phyloP scores from a whole-genome alignment of 2,888 invertebrate species.

The Drosophila antonietae region DNA sequence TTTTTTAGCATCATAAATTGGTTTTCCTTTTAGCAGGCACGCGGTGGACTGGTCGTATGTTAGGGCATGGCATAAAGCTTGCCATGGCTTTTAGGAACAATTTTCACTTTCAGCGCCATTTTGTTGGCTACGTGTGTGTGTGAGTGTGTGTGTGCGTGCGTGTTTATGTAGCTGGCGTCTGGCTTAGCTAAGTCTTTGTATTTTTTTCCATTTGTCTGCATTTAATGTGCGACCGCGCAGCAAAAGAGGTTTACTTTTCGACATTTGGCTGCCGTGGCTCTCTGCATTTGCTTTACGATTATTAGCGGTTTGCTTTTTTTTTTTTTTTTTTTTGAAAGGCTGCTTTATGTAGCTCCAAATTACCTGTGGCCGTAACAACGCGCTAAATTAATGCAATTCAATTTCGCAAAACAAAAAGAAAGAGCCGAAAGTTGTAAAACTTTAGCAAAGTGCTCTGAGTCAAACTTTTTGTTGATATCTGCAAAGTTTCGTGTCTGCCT shows the following conservation, averaged over 20 bases:
- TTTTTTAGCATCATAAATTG: slow-evolving; percentile 44
- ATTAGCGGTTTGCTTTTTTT: slow-evolving; percentile 30
- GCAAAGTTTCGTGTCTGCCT: slow-evolving; percentile 1
- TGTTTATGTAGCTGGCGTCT: slow-evolving; percentile 15
- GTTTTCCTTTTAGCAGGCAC: slow-evolving; percentile 34
- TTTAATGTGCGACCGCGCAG: slow-evolving; percentile 23
- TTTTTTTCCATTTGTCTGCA: slow-evolving; percentile 51
- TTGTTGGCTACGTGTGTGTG: not conserved
- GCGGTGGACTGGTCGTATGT: slow-evolving; percentile 13
- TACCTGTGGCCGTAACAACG: slow-evolving; percentile 12
- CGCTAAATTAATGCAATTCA: slow-evolving; percentile 30
- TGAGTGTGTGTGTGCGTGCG: slow-evolving; percentile 1
- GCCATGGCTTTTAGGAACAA: slow-evolving; percentile 24
- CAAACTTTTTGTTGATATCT: slow-evolving; percentile 16
- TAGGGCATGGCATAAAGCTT: slow-evolving; percentile 17
- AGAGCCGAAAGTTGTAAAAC: not conserved
- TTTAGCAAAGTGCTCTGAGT: not conserved
- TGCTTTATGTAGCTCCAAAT: slow-evolving; percentile 16
- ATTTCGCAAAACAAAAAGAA: slow-evolving; percentile 6
- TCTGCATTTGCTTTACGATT: slow-evolving; percentile 32
- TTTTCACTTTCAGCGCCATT: slow-evolving; percentile 37
- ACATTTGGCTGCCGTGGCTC: slow-evolving; percentile 29
- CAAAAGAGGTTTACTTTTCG: slow-evolving; percentile 40
- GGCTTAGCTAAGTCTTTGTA: slow-evolving; percentile 33
- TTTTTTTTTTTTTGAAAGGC: not conserved